phyloP scores from a whole-genome alignment of 1,140 invertebrate species.

The Drosophila elegans region DNA sequence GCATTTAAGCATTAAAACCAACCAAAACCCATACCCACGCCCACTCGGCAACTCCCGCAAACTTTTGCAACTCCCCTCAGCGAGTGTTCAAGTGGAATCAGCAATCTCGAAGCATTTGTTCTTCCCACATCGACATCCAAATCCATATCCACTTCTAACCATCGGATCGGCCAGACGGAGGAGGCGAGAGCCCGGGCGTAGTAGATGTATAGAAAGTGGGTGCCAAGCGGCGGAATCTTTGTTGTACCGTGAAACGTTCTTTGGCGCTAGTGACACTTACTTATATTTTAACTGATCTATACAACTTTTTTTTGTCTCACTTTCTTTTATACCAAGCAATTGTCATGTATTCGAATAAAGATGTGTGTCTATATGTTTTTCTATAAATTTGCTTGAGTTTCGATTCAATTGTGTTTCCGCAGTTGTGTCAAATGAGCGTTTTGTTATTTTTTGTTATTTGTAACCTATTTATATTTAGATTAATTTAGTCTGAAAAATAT shows the following conservation, averaged over 20 bases:
- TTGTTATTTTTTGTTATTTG: too few species aligned
- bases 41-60: conserved; percentile 26
- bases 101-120: conserved; percentile 55
- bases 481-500: background rate
- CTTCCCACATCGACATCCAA: conserved; percentile 16
- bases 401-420: too few species aligned
- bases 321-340: conserved; percentile 65
- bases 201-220: conserved; percentile 13
- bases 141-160: conserved; percentile 15
- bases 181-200: conserved; percentile 2
- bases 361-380: conserved; percentile 69
- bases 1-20: conserved; percentile 86
- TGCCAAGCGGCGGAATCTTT: conserved; percentile 49
- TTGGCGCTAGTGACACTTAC: conserved; percentile 55
- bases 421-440: too few species aligned
- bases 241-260: conserved; percentile 60
- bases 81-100: conserved; percentile 43
- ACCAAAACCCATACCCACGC: conserved; percentile 18
- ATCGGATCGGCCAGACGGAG: conserved; percentile 16
- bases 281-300: conserved; percentile 40
- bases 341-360: conserved; percentile 76
- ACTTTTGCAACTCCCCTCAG: background rate
- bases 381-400: conserved; percentile 22
- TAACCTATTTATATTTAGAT: too few species aligned
- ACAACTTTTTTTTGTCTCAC: conserved; percentile 55